A percentile compares a stretch with the other conserved stretches of the same genome.
phyloP scores from a whole-genome alignment of 2,888 invertebrate genomes.

The Temnothorax ravouxi region DNA sequence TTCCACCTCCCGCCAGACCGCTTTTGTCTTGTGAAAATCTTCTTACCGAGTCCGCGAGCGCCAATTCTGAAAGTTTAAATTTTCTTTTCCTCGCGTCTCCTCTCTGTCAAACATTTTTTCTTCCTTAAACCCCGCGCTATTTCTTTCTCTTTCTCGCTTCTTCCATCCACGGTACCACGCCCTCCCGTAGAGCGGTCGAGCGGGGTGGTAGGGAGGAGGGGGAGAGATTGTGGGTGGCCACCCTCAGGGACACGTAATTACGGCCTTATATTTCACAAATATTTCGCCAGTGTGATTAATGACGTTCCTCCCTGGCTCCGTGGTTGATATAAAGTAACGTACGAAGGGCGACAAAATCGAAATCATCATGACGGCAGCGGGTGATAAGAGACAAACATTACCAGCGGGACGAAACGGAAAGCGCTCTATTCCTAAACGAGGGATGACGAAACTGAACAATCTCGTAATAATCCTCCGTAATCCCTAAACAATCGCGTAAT shows the following conservation, averaged over 20 bases:
- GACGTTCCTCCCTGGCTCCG: slow-evolving; percentile 71
- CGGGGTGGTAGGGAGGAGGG: not conserved
- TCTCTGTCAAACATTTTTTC: slow-evolving; percentile 34
- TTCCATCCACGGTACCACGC: slow-evolving; percentile 14
- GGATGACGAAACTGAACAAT: slow-evolving; percentile 6
- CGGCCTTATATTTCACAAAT: slow-evolving; percentile 76
- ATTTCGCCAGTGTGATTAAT: slow-evolving; percentile 79
- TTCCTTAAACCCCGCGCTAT: slow-evolving; percentile 27
- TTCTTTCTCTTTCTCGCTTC: not conserved
- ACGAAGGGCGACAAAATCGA: slow-evolving; percentile 66
- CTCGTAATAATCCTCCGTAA: slow-evolving; percentile 15
- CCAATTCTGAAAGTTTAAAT: slow-evolving; percentile 65
- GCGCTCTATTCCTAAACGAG: slow-evolving; percentile 2
- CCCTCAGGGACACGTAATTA: slow-evolving; percentile 71
- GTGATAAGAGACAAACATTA: slow-evolving; percentile 16
- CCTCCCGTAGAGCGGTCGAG: slow-evolving; percentile 14
- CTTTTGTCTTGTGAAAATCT: slow-evolving; percentile 76
- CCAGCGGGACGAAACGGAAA: not conserved
- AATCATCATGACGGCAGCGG: slow-evolving; percentile 58
- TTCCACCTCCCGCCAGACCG: slow-evolving; percentile 61
- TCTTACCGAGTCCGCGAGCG: slow-evolving; percentile 62
- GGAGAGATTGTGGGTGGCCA: slow-evolving; percentile 9
- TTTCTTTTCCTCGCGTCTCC: slow-evolving; percentile 62
- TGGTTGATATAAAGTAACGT: slow-evolving; percentile 39
- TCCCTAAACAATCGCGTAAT: slow-evolving; percentile 6